These are phyloP conservation scores for Natator depressus DNA, from an alignment of 2,113 vertebrate species.

Conservation along the genomic window DNA sequence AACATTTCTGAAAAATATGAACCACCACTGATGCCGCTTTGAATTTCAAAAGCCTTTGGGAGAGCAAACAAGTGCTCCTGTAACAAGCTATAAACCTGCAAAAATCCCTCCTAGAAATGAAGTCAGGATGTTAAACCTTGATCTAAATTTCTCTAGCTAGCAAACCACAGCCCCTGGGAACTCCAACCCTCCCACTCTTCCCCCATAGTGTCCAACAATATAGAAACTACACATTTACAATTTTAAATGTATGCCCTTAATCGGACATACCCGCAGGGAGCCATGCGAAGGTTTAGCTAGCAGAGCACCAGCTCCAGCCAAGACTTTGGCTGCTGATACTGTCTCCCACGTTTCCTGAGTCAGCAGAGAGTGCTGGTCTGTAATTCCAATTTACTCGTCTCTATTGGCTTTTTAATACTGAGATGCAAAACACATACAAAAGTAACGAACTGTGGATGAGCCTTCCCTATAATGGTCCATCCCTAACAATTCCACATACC, in stretches of 20 bases:
- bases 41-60: background rate
- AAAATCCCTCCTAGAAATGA: slow-evolving; percentile 55
- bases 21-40: background rate
- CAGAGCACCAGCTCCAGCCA: slow-evolving; percentile 12
- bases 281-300: background rate
- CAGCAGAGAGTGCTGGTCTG: background rate
- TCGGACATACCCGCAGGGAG: background rate
- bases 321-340: slow-evolving; percentile 14
- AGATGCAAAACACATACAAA: background rate
- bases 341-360: background rate
- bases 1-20: background rate
- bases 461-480: background rate
- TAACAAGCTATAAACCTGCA: slow-evolving; percentile 39
- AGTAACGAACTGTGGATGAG: background rate
- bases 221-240: slow-evolving; percentile 34
- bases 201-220: slow-evolving; percentile 27
- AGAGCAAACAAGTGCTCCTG: slow-evolving; percentile 7
- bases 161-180: slow-evolving; percentile 53
- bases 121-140: slow-evolving; percentile 20
- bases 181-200: background rate
- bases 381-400: background rate
- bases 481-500: background rate
- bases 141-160: slow-evolving; percentile 28
- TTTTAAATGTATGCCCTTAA: slow-evolving; percentile 37
- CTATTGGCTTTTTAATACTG: background rate